A percentile compares a stretch with the other conserved stretches of the same genome.
Conservation (phyloP, 2,113 vertebrate genomes). For the Rhinolophus sinicus region DNA sequence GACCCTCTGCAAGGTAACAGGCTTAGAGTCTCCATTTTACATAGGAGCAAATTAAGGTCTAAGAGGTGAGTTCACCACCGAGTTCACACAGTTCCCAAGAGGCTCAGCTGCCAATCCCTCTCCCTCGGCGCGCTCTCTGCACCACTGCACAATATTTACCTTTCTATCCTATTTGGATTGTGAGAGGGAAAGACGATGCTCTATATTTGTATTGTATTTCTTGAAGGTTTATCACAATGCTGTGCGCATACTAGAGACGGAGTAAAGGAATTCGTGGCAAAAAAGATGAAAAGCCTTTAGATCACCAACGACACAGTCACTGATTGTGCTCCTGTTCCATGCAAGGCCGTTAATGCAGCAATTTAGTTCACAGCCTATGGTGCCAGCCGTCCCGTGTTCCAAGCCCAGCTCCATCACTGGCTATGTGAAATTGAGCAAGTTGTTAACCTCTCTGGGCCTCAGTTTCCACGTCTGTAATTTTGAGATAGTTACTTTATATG, state of each 20-base stretch:
- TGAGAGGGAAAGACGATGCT: not conserved
- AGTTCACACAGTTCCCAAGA: not conserved
- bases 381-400: not conserved
- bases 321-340: not conserved
- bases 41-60: not conserved
- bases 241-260: not conserved
- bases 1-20: accelerated
- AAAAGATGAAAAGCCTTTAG: not conserved
- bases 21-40: not conserved
- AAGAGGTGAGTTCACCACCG: not conserved
- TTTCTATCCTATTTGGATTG: not conserved
- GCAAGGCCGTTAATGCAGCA: not conserved
- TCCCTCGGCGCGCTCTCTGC: not conserved
- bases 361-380: not conserved
- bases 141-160: accelerated
- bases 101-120: accelerated
- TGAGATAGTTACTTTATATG: not conserved
- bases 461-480: not conserved
- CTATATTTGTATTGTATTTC: not conserved
- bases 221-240: not conserved
- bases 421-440: not conserved
- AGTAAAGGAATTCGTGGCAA: not conserved
- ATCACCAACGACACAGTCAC: not conserved
- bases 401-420: not conserved
- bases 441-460: not conserved